These are phyloP conservation scores for Bellardia pandia DNA, from an alignment of 2,888 invertebrate species.

Conservation along the genomic window DNA sequence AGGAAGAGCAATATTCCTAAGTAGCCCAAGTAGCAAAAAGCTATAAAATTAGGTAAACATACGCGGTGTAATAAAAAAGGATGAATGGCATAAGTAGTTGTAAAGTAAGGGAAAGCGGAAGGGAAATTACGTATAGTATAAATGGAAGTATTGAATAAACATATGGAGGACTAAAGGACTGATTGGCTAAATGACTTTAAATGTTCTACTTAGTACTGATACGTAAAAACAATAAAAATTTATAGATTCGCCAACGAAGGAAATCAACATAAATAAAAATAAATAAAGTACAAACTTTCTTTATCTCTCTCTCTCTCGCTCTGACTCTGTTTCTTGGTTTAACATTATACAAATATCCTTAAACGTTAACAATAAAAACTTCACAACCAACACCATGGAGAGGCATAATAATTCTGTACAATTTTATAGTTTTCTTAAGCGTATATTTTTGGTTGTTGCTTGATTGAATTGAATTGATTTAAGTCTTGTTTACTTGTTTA, in stretches of 20 bases:
- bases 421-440: constrained; percentile 63
- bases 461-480: constrained; percentile 41
- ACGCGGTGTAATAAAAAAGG: constrained; percentile 63
- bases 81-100: constrained; percentile 18
- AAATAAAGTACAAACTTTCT: not conserved
- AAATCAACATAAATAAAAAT: constrained; percentile 52
- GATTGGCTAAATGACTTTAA: constrained; percentile 29
- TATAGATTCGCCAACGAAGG: constrained; percentile 60
- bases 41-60: constrained; percentile 68
- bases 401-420: constrained; percentile 33
- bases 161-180: constrained; percentile 29
- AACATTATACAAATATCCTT: constrained; percentile 5
- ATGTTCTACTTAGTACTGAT: constrained; percentile 35
- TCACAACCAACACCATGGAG: constrained; percentile 36
- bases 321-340: not conserved
- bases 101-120: constrained; percentile 13
- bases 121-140: constrained; percentile 9
- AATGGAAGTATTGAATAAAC: constrained; percentile 18
- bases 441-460: constrained; percentile 36
- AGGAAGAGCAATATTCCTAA: constrained; percentile 26
- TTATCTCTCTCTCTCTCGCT: not conserved
- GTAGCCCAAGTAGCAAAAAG: constrained; percentile 44
- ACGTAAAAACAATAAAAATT: constrained; percentile 64
- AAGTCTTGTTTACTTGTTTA: constrained; percentile 18
- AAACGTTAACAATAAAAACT: constrained; percentile 29